Evolutionary conservation across 2,113 vertebrate species (phyloP).

Genomic region (Chunga burmeisteri): DNA sequence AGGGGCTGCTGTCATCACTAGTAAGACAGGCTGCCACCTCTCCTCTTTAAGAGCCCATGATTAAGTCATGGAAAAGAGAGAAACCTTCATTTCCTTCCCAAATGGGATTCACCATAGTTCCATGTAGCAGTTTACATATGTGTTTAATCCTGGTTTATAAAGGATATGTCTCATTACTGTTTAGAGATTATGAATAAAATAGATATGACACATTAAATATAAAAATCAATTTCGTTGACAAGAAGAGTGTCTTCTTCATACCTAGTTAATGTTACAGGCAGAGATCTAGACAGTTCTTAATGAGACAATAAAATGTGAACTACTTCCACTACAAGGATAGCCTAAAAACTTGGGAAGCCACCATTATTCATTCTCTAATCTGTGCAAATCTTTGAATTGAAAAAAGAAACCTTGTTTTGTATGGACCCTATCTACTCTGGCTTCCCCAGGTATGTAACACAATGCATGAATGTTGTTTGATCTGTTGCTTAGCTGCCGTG

Average conservation of each 20-base stretch:
- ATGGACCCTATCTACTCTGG: neutral
- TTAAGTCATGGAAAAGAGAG: neutral
- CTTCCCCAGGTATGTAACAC: neutral
- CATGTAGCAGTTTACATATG: neutral
- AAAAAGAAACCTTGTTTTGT: neutral
- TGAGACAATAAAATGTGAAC: neutral
- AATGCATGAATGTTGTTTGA: neutral
- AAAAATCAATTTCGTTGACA: neutral
- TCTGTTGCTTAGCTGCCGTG: neutral
- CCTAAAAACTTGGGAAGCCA: neutral
- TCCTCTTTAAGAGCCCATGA: neutral
- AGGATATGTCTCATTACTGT: neutral
- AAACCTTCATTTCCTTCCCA: neutral
- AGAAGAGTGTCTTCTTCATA: neutral
- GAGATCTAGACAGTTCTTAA: neutral
- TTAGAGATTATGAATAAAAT: neutral
- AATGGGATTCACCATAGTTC: neutral
- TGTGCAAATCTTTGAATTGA: neutral
- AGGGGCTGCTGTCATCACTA: conserved; percentile 18
- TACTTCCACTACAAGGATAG: neutral
- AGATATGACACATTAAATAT: neutral
- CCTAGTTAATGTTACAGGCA: neutral
- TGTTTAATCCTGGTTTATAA: neutral
- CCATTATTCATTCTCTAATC: neutral
- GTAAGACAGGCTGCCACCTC: neutral